Evolutionary conservation across 1,140 invertebrate species (phyloP).

Genomic region (Drosophila pseudoananassae): DNA sequence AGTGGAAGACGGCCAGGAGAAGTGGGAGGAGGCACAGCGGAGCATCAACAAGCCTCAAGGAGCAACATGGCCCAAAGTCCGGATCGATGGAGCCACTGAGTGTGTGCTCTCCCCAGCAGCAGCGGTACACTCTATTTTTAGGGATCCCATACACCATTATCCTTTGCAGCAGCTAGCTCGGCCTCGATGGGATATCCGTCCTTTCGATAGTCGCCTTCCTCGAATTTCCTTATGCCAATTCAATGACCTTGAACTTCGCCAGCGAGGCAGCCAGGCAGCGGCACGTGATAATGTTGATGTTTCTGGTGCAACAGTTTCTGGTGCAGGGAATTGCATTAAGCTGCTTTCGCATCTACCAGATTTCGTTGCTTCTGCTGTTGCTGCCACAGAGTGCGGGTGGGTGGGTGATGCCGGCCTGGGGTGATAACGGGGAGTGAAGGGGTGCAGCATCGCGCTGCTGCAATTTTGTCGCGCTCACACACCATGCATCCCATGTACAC

Average conservation of each 20-base stretch:
- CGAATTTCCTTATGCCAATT: constrained; percentile 28
- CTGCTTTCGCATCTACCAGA: constrained; percentile 22
- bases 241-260: constrained; percentile 73
- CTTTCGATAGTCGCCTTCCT: constrained; percentile 20
- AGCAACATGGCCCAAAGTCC: constrained; percentile 5
- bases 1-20: constrained; percentile 26
- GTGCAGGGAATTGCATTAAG: constrained; percentile 38
- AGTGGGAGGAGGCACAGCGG: constrained; percentile 8
- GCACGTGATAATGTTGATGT: constrained; percentile 36
- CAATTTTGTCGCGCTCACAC: constrained; percentile 43
- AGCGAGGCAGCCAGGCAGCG: constrained; percentile 2
- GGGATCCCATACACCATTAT: constrained; percentile 6
- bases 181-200: constrained; percentile 4
- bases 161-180: neutral
- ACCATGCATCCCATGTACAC: constrained; percentile 11
- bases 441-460: constrained; percentile 24
- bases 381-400: constrained; percentile 26
- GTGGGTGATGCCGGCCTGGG: neutral
- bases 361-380: constrained; percentile 7
- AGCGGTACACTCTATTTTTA: constrained; percentile 23
- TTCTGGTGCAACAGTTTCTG: constrained; percentile 41
- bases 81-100: constrained; percentile 44
- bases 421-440: neutral
- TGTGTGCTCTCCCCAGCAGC: constrained; percentile 1
- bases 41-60: constrained; percentile 15